Evolutionary conservation across 2,113 vertebrate genomes (phyloP), one percentile per base, ranked within the genome.

Genomic region (Progne subis): DNA sequence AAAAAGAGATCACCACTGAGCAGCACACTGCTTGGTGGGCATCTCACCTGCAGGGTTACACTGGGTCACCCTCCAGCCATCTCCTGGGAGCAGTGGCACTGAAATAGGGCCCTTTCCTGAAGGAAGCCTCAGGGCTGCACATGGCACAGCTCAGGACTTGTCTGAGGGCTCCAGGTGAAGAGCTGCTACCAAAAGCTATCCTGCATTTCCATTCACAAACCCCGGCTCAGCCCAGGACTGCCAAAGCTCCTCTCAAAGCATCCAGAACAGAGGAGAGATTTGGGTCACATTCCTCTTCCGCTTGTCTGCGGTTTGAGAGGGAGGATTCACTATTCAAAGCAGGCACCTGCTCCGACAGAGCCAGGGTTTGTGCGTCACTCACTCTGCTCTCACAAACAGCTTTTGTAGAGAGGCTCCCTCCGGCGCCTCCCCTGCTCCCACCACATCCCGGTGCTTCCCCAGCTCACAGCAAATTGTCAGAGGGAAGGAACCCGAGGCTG

Each of bases 331-430:
- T 77, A 74, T 91, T 95, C 67, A 95, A 32, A 69, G 25, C 87
- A 82, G 81, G 55, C 93, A 95, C 93, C 91, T 95, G 94, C 80
- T 92, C 53, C 28, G 65, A 37, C 94, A 95, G 91, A 96, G 94
- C 44, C 25, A n/a, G 44, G 50, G 25, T 28, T 34, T n/a, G 67
- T n/a, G 67, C 88, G 67, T 82, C 88, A 79, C 95, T 76, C 85
- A 17, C 93, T 26, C 52, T 0, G 12, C 41, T 89, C 90, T 92
- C 55, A 53, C 81, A 92, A 89, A 64, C 92, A 72, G 92, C 90
- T 85, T 94, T 41, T 91, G 87, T 72, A 29, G 47, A 34, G 72
- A 91, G 80, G 77, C 85, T 93, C 63, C 81, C 31, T 56, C 67
- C 71, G 2, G n/a, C 16, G 13, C 94, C 80, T 87, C 81, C 86